A percentile compares a stretch with the other conserved stretches of the same genome.
Conservation (phyloP, 2,113 vertebrate species). For the Protomyctophum bolini region DNA sequence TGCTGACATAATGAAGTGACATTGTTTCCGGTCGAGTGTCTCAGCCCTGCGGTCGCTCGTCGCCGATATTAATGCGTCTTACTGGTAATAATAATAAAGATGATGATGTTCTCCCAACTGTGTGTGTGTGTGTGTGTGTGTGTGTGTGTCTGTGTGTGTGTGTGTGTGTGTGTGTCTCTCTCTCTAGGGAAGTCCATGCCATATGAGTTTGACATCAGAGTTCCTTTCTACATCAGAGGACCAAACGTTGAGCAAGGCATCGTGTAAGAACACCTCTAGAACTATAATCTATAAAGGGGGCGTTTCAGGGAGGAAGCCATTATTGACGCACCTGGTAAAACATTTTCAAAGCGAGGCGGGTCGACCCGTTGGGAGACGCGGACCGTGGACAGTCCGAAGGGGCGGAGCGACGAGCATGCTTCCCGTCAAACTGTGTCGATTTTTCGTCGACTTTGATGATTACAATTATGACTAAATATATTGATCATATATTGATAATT, state of each 20-base stretch:
- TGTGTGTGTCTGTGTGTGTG: not conserved
- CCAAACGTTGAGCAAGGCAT: conserved; percentile 93
- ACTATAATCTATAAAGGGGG: not conserved
- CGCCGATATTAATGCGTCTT: too few relatives aligned
- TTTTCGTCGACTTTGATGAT: too few relatives aligned
- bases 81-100: too few relatives aligned
- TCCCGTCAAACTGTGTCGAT: too few relatives aligned
- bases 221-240: conserved; percentile 93
- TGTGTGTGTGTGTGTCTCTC: conserved; percentile 3
- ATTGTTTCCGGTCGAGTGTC: too few relatives aligned
- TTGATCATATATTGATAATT: too few relatives aligned
- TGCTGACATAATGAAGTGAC: too few relatives aligned
- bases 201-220: conserved; percentile 96
- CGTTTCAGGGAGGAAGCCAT: not conserved
- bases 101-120: not conserved
- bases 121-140: not conserved
- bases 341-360: too few relatives aligned
- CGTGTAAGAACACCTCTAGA: conserved; percentile 76
- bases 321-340: too few relatives aligned
- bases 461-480: too few relatives aligned
- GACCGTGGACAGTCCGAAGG: not conserved
- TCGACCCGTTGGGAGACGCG: too few relatives aligned
- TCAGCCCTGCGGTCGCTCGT: too few relatives aligned
- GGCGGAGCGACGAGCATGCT: not conserved
- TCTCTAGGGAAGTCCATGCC: conserved; percentile 90